A percentile compares a stretch with the other conserved stretches of the same genome.
Evolutionary conservation across 2,113 vertebrate species (phyloP).

Genomic region (Canis aureus): DNA sequence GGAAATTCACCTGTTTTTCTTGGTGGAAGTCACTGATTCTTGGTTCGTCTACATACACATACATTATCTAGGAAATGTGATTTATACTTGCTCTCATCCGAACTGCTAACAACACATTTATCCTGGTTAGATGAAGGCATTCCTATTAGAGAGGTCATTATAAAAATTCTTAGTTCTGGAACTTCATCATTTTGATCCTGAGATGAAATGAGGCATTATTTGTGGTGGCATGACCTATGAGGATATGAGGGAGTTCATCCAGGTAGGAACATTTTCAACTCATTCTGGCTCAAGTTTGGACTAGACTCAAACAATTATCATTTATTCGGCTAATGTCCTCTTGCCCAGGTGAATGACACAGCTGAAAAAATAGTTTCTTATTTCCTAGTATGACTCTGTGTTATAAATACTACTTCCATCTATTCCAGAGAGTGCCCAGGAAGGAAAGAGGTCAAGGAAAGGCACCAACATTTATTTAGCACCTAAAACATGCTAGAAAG

Average conservation of each 20-base stretch:
- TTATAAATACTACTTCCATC: not conserved
- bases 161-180: not conserved
- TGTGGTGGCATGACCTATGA: not conserved
- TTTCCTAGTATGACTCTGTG: not conserved
- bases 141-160: not conserved
- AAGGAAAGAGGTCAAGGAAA: not conserved
- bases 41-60: accelerated
- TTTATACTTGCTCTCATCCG: not conserved
- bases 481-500: not conserved
- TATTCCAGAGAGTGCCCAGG: not conserved
- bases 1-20: accelerated
- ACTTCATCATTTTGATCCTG: not conserved
- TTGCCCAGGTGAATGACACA: not conserved
- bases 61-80: not conserved
- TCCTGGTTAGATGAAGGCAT: not conserved
- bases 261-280: not conserved
- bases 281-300: not conserved
- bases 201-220: too few species aligned
- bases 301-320: not conserved
- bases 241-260: not conserved
- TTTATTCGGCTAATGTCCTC: not conserved
- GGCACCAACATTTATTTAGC: not conserved
- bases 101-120: not conserved
- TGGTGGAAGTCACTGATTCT: not conserved
- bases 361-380: not conserved